These are phyloP conservation scores for Camponotus floridanus DNA, from an alignment of 1,140 invertebrate genomes.

Conservation along the genomic window DNA sequence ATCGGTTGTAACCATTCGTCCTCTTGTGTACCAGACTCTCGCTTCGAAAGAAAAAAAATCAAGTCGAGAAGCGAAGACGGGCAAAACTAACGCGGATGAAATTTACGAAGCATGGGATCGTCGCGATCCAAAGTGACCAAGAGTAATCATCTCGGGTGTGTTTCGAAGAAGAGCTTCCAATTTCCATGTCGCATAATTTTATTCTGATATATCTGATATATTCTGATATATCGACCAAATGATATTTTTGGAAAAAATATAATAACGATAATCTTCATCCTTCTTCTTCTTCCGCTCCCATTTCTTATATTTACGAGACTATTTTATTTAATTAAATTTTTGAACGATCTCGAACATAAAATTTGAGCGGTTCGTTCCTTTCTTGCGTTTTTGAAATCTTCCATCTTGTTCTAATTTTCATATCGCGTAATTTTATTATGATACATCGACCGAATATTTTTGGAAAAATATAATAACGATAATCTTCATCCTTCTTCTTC, in stretches of 20 bases:
- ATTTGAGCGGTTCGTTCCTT: neutral
- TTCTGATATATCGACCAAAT: neutral
- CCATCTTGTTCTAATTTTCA: too few relatives aligned
- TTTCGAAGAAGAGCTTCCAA: neutral
- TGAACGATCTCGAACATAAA: too few relatives aligned
- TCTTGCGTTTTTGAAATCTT: too few relatives aligned
- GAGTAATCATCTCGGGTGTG: conserved; percentile 31
- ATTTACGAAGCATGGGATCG: neutral
- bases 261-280: neutral
- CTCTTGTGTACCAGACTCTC: conserved; percentile 11
- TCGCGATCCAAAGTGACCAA: conserved; percentile 4
- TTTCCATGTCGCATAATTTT: neutral
- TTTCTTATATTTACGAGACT: neutral
- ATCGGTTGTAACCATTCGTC: conserved; percentile 29
- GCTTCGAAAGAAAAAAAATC: conserved; percentile 26
- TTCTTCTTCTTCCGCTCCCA: neutral
- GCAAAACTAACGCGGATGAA: conserved; percentile 6
- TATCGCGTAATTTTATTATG: too few relatives aligned
- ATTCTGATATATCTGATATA: too few relatives aligned
- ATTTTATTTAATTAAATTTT: conserved; percentile 7
- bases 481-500: too few relatives aligned
- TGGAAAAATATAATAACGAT: too few relatives aligned
- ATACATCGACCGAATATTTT: too few relatives aligned
- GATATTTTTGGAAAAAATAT: neutral
- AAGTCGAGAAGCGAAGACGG: conserved; percentile 7